These are phyloP conservation scores for Pachypanchax playfairii DNA, from an alignment of 2,113 vertebrate species.

Conservation along the genomic window DNA sequence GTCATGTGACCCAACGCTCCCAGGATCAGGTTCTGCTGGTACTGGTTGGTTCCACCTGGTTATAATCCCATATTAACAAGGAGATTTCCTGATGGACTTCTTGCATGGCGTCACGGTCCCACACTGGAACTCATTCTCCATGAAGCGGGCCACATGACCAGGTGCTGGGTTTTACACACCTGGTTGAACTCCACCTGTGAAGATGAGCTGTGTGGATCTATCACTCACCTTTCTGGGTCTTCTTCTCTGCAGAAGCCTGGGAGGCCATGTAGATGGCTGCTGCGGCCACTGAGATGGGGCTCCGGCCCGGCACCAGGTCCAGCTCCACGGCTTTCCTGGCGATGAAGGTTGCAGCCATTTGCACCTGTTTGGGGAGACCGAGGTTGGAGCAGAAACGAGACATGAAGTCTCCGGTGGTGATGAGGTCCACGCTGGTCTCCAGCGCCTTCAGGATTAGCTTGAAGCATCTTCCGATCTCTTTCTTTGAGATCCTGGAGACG, in stretches of 20 bases:
- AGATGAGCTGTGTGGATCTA: background rate
- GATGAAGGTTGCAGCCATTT: slow-evolving; percentile 97
- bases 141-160: too few species aligned
- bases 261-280: slow-evolving; percentile 99
- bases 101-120: too few species aligned
- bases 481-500: slow-evolving; percentile 98
- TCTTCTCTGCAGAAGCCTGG: slow-evolving; percentile 97
- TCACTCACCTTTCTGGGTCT: slow-evolving; percentile 94
- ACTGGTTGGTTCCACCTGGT: too few species aligned
- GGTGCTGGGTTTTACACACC: too few species aligned
- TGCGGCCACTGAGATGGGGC: slow-evolving; percentile 96
- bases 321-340: slow-evolving; percentile 95
- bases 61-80: too few species aligned
- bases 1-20: too few species aligned
- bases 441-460: slow-evolving; percentile 98
- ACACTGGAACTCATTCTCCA: too few species aligned
- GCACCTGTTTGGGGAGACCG: slow-evolving; percentile 95
- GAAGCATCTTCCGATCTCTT: slow-evolving; percentile 98
- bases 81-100: too few species aligned
- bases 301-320: slow-evolving; percentile 95
- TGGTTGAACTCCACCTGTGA: too few species aligned
- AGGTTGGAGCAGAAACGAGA: slow-evolving; percentile 99
- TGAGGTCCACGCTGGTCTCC: slow-evolving; percentile 98
- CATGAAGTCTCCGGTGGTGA: slow-evolving; percentile 99
- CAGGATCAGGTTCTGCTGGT: too few species aligned